A percentile compares a stretch with the other conserved stretches of the same genome.
Conservation (phyloP, 2,888 invertebrate genomes). For the Brachyopa scutellaris region DNA sequence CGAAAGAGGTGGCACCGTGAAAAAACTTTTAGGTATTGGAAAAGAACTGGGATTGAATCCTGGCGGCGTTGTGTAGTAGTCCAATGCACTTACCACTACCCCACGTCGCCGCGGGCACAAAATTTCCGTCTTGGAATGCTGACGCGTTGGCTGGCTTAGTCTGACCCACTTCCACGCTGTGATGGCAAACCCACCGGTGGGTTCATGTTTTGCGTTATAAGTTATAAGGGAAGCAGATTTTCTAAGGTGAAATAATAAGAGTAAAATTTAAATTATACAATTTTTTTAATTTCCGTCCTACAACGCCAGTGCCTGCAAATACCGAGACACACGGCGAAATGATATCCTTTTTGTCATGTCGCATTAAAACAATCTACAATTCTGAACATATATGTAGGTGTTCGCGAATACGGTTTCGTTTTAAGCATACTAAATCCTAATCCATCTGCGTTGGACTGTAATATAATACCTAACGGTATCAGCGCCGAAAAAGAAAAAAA, state of each 20-base stretch:
- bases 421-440: slow-evolving; percentile 27
- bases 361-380: slow-evolving; percentile 13
- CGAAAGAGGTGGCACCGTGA: no score
- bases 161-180: neutral
- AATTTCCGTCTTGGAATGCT: slow-evolving; percentile 18
- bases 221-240: neutral
- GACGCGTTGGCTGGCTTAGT: neutral
- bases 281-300: slow-evolving; percentile 41
- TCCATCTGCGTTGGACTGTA: no score
- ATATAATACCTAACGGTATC: no score
- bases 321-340: neutral
- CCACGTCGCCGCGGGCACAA: neutral
- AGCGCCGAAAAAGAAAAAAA: no score
- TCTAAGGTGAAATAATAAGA: no score
- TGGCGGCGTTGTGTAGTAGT: no score
- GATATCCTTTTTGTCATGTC: slow-evolving; percentile 1
- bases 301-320: neutral
- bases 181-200: neutral
- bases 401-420: neutral
- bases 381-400: slow-evolving; percentile 3
- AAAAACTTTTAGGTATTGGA: no score
- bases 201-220: neutral
- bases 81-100: no score
- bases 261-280: no score
- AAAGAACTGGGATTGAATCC: no score